Percentiles rank a stretch among this genome's conserved stretches.
These are phyloP conservation scores for Eufriesea mexicana DNA, from an alignment of 1,140 invertebrate species.

Conservation along the genomic window DNA sequence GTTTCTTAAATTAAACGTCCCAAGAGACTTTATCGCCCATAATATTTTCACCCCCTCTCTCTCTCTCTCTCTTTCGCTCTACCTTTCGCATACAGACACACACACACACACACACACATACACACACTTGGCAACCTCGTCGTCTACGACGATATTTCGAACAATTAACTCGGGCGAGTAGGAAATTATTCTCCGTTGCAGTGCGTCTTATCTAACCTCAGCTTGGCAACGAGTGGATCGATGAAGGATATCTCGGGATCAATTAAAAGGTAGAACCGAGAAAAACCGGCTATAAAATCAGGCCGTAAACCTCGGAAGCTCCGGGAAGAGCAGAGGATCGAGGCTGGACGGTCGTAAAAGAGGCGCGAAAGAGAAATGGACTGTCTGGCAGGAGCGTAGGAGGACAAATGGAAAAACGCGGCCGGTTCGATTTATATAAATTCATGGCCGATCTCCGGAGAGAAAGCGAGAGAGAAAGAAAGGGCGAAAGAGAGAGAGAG, in stretches of 20 bases:
- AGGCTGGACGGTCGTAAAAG: background rate
- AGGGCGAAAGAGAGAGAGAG: background rate
- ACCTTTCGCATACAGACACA: background rate
- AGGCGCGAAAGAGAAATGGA: background rate
- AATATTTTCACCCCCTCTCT: background rate
- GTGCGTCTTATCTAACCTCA: too few species aligned
- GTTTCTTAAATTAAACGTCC: background rate
- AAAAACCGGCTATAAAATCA: too few species aligned
- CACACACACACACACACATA: too few species aligned
- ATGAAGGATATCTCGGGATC: too few species aligned
- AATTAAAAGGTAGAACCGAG: too few species aligned
- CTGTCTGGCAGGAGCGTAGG: background rate
- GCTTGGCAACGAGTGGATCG: too few species aligned
- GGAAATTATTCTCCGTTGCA: too few species aligned
- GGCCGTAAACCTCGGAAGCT: too few species aligned
- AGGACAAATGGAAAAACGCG: background rate
- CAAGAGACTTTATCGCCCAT: background rate
- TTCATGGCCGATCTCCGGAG: conserved; percentile 12
- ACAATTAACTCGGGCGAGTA: too few species aligned
- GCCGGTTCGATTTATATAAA: conserved; percentile 28
- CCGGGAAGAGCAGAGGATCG: too few species aligned
- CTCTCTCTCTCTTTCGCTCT: background rate
- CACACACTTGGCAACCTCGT: background rate
- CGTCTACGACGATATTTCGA: background rate
- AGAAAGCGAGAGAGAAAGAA: background rate